These are phyloP conservation scores for Halocynthia aurantium DNA, from an alignment of 23 tunicate species.

Conservation along the genomic window DNA sequence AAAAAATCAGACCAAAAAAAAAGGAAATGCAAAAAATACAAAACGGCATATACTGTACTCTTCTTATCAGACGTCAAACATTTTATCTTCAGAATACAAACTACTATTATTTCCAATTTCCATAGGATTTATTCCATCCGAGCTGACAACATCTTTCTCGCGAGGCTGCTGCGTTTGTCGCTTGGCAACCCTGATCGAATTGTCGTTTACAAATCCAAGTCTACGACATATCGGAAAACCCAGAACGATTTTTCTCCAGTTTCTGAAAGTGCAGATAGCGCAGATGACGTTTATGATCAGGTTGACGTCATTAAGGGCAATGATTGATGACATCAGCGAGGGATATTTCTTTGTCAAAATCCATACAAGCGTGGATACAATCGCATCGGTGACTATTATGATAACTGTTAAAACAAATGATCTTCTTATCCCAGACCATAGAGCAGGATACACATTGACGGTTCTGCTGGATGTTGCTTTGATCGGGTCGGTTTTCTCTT, in stretches of 20 bases:
- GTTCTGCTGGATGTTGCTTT: not conserved
- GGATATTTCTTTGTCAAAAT: constrained; percentile 11
- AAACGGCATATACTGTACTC: too few relatives aligned
- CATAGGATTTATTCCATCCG: too few relatives aligned
- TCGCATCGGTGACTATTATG: constrained; percentile 16
- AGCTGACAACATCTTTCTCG: not conserved
- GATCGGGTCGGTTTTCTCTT: not conserved
- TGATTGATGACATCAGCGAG: constrained; percentile 13
- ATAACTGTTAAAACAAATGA: constrained; percentile 18
- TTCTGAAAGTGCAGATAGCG: constrained; percentile 20
- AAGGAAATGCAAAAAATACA: too few relatives aligned
- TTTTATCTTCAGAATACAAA: too few relatives aligned
- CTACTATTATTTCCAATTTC: too few relatives aligned
- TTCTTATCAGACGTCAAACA: too few relatives aligned
- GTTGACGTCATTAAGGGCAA: constrained; percentile 25
- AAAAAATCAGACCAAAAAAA: too few relatives aligned
- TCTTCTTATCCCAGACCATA: constrained; percentile 25
- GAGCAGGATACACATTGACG: constrained; percentile 9
- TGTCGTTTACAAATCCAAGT: constrained; percentile 10
- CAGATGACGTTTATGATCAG: constrained; percentile 15
- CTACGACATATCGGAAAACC: constrained; percentile 22
- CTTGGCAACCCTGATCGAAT: too few relatives aligned
- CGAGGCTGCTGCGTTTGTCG: not conserved
- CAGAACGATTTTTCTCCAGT: constrained; percentile 24
- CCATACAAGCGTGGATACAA: constrained; percentile 1